phyloP scores from a whole-genome alignment of 2,797 vertebrate species.

The Spheniscus humboldti region DNA sequence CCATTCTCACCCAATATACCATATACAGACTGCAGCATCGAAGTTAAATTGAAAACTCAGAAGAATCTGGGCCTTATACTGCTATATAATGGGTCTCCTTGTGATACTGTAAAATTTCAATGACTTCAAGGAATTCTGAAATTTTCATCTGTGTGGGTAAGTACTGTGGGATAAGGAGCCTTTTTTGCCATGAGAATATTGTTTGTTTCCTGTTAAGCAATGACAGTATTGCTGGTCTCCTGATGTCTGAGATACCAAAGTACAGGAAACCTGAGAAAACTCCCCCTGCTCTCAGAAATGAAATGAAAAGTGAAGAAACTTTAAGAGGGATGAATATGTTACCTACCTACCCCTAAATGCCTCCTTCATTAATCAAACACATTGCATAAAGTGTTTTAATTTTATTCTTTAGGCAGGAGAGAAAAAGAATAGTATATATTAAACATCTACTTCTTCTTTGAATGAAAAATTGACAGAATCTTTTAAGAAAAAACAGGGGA shows the following conservation, averaged over 20 bases:
- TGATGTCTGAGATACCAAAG: background rate
- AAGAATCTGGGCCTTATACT: background rate
- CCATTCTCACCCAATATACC: background rate
- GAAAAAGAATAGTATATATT: background rate
- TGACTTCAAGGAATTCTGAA: background rate
- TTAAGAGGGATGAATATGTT: background rate
- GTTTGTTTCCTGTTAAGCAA: background rate
- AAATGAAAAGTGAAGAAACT: background rate
- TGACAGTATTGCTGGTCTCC: background rate
- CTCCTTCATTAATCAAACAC: background rate
- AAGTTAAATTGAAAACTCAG: background rate
- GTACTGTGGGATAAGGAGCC: background rate
- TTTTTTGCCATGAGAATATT: background rate
- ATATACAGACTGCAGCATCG: background rate
- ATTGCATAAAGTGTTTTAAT: background rate
- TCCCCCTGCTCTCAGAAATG: background rate
- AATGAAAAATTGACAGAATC: background rate
- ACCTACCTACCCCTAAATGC: background rate
- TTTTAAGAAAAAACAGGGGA: background rate
- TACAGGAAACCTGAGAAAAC: background rate
- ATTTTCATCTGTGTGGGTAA: background rate
- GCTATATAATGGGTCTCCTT: background rate
- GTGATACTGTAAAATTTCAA: background rate
- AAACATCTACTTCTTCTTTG: background rate
- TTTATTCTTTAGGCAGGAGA: background rate